These are phyloP conservation scores for Hyperoodon ampullatus DNA, from an alignment of 2,113 vertebrate genomes.

Conservation along the genomic window DNA sequence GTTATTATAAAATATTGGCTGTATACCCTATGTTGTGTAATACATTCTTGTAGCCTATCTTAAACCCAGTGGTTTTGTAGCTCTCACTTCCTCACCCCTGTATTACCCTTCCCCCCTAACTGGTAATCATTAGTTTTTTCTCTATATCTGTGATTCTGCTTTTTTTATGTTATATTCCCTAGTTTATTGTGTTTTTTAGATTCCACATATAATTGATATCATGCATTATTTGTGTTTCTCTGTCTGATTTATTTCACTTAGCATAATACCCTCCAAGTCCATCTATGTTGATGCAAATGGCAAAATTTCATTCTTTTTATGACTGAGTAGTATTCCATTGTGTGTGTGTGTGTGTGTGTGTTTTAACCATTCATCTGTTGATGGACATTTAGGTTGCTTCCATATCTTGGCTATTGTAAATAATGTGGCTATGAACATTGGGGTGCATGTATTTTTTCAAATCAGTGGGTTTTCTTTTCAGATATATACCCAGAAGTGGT, in stretches of 20 bases:
- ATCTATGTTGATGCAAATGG: no score
- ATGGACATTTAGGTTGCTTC: no score
- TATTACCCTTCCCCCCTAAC: background rate
- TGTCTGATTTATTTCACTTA: background rate
- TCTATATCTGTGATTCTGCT: background rate
- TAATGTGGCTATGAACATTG: no score
- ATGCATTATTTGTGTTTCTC: background rate
- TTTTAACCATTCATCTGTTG: no score
- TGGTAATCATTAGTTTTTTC: background rate
- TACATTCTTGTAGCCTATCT: background rate
- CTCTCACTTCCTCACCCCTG: background rate
- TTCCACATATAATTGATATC: background rate
- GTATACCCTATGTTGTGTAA: fast-evolving
- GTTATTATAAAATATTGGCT: background rate
- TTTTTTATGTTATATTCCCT: background rate
- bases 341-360: no score
- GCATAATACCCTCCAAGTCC: no score
- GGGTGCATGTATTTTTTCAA: no score
- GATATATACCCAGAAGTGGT: no score
- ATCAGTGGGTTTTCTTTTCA: no score
- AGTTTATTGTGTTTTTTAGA: background rate
- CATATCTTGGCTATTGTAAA: no score
- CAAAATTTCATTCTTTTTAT: no score
- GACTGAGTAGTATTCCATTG: no score
- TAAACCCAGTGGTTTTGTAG: background rate